Base-by-base conservation (phyloP, 2,888 invertebrate genomes). In the Lymantria dispar region DNA sequence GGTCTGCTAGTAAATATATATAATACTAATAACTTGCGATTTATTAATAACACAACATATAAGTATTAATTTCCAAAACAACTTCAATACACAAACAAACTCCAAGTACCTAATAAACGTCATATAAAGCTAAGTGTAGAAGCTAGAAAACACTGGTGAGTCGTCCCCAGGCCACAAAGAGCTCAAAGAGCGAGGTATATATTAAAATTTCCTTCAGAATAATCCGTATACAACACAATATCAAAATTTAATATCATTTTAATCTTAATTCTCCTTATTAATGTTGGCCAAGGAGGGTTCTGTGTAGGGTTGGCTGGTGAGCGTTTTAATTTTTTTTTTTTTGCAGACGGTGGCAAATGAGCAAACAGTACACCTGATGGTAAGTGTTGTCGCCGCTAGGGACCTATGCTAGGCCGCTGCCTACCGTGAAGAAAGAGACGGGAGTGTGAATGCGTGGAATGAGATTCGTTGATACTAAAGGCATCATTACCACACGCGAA, bases 201-300 rank as follows among this genome's bases (percentile, higher is more conserved):
- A 85, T 84, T 86, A 85, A 86, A 83, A 83, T 81, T 80, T 87
- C 85, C 88, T 87, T 83, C 76, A 75, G 74, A 85, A 80, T 91
- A 91, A 90, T 86, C 89, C 89, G 85, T 81, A 87, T 78, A 82
- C 87, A 89, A 87, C 88, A 90, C 87, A 90, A 91, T 89, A 88
- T 90, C 85, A 90, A 89, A 90, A 89, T 90, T 90, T 91, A 90
- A 91, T 91, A 91, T 90, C 83, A 87, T 89, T 89, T 87, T 91
- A 90, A 90, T 90, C 90, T 90, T 89, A 89, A 89, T 89, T 84
- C 87, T 83, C 74, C 87, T 90, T 90, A 88, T 89, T 89, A 90
- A 87, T 83, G 83, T 80, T 81, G 73, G 78, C 85, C 76, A 78
- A 85, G 83, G 83, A 85, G 85, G 86, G 85, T 75, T 74, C 72